Percentiles rank a stretch among this genome's conserved stretches.
phyloP scores from a whole-genome alignment of 2,888 invertebrate genomes.

The Eupelmus urozonus region DNA sequence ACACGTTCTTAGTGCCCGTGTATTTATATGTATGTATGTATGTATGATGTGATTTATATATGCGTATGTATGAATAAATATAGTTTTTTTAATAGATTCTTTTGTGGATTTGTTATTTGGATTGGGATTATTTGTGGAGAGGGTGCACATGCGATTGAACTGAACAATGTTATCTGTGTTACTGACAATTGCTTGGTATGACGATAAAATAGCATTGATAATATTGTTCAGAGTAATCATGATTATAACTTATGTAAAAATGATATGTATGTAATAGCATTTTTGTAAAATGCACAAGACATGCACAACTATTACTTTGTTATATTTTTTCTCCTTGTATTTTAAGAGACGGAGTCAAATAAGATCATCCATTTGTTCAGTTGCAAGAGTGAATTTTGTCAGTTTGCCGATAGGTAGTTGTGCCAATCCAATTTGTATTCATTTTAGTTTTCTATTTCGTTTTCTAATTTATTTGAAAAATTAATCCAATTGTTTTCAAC shows the following conservation, averaged over 20 bases:
- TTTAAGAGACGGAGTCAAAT: constrained; percentile 48
- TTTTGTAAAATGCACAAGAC: constrained; percentile 17
- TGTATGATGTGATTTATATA: no score
- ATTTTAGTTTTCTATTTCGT: no score
- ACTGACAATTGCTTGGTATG: background rate
- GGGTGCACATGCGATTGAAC: background rate
- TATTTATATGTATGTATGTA: constrained; percentile 38
- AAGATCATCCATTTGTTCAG: constrained; percentile 16
- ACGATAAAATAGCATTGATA: constrained; percentile 8
- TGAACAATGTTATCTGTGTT: constrained; percentile 33
- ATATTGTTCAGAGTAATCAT: constrained; percentile 23
- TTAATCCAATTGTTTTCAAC: constrained; percentile 26
- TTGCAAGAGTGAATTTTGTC: background rate
- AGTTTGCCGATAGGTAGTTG: constrained; percentile 20
- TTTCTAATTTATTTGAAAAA: constrained; percentile 26
- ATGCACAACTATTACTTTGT: constrained; percentile 34
- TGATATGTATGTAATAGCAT: constrained; percentile 10
- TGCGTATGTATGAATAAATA: constrained; percentile 7
- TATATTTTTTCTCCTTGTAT: constrained; percentile 32
- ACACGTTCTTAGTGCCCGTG: constrained; percentile 47
- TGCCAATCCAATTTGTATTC: constrained; percentile 34
- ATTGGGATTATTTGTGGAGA: constrained; percentile 13
- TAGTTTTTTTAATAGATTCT: background rate
- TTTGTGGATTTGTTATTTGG: constrained; percentile 12
- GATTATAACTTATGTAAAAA: constrained; percentile 22